Evolutionary conservation across 2,888 invertebrate species (phyloP), one percentile per base, ranked within the genome.

Genomic region (Rhagonycha lutea): DNA sequence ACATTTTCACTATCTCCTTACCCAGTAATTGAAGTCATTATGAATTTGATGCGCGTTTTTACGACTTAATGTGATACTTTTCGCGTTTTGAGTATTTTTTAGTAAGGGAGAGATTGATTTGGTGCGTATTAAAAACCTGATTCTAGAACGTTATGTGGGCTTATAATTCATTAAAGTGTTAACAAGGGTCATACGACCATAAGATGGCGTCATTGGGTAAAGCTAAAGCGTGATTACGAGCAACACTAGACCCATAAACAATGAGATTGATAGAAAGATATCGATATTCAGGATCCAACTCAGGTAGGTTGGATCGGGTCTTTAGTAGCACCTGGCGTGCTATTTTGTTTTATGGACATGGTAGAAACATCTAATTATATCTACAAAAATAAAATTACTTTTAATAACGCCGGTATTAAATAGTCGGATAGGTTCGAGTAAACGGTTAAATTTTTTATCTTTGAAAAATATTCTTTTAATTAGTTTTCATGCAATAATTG

Each of bases 121-220:
- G 28, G 47, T 69, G 61, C 76, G 70, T 76, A 72, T 72, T 72
- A 70, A 69, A 73, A 76, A 67, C 73, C 73, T 70, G 68, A 73
- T 76, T 70, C 70, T 70, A 29, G 47, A 80, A 79, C 80, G 73
- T 73, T 72, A 65, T 14, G 80, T 81, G 77, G 79, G 82, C 79
- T 81, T 79, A 82, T 83, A 83, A 83, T 83, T 83, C 81, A 83
- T 83, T 82, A 83, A 81, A 80, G 82, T 80, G 82, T 82, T 82
- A 83, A 83, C 82, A 83, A 83, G 81, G 77, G 79, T 80, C 76
- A 81, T 81, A 79, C 74, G 63, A 65, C 63, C 26, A 65, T 65
- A 65, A 65, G 80, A 79, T 81, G 81, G 81, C 80, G 81, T 79
- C 81, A 78, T 78, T 77, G 76, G 75, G 78, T 63, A 69, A 69